Percentiles rank a stretch among this genome's conserved stretches.
phyloP scores from a whole-genome alignment of 2,113 vertebrate genomes.

The Menidia beryllina region DNA sequence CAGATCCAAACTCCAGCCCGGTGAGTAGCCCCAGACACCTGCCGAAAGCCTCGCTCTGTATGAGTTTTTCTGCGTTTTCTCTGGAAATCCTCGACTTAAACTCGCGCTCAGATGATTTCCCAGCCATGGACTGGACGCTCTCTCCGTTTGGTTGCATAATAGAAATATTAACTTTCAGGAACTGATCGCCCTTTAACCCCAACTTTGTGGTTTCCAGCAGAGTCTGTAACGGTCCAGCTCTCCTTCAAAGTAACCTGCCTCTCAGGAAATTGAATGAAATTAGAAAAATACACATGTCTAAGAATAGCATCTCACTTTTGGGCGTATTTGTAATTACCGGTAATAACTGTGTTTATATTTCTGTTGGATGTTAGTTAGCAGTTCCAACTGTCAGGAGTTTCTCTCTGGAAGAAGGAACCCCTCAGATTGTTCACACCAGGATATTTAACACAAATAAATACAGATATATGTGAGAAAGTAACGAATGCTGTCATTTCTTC shows the following conservation, averaged over 20 bases:
- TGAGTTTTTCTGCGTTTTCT: neutral
- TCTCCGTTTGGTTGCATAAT: neutral
- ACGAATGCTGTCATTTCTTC: no score
- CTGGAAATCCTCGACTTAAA: neutral
- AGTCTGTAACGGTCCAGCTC: neutral
- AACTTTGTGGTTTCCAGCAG: slow-evolving; percentile 19
- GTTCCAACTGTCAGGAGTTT: neutral
- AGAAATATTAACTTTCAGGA: neutral
- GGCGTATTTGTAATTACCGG: no score
- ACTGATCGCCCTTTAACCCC: neutral
- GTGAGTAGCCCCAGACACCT: slow-evolving; percentile 50
- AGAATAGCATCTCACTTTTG: no score
- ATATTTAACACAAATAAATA: neutral
- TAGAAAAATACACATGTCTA: neutral
- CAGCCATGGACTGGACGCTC: neutral
- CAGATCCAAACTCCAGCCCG: neutral
- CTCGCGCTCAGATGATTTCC: neutral
- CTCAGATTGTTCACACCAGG: no score
- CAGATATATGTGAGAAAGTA: neutral
- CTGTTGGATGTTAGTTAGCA: neutral
- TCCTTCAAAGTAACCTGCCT: neutral
- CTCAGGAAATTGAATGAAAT: no score
- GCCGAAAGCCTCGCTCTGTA: neutral
- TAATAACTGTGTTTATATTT: no score
- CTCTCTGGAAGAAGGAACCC: neutral